Percentiles rank a stretch among this genome's conserved stretches.
These are phyloP conservation scores for Bungarus multicinctus DNA, from an alignment of 2,113 vertebrate genomes.

Conservation along the genomic window DNA sequence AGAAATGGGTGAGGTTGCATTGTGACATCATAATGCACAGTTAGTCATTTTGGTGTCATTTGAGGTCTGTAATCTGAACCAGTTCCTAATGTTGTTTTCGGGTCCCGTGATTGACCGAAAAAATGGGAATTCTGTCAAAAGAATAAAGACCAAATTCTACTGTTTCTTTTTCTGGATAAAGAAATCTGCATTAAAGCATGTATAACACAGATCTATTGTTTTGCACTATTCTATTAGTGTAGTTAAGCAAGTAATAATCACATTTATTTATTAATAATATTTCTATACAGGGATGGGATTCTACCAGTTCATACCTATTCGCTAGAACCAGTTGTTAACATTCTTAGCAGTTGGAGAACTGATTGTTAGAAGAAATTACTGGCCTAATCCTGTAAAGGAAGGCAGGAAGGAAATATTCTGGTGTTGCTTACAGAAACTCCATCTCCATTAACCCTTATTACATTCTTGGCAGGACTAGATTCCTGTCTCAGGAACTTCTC, in stretches of 20 bases:
- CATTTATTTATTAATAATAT: neutral
- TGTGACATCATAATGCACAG: neutral
- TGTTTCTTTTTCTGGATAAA: neutral
- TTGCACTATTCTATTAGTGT: neutral
- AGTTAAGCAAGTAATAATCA: neutral
- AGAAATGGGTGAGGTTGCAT: neutral
- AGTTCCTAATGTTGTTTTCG: neutral
- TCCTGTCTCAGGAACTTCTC: no score
- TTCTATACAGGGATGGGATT: no score
- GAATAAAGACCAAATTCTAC: neutral
- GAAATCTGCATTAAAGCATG: neutral
- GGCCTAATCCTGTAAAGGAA: no score
- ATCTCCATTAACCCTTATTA: no score
- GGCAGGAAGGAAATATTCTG: no score
- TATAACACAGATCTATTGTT: neutral
- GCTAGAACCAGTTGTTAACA: no score
- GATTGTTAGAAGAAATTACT: no score
- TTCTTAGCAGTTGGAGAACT: no score
- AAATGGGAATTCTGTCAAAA: neutral
- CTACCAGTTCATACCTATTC: no score
- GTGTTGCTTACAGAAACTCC: no score
- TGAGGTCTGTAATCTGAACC: neutral
- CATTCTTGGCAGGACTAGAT: no score
- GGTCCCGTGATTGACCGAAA: neutral
- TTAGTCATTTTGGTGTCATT: neutral